Percentiles rank a stretch among this genome's conserved stretches.
Evolutionary conservation across 2,888 invertebrate genomes (phyloP).

Genomic region (Himalopsyche kuldschensis): DNA sequence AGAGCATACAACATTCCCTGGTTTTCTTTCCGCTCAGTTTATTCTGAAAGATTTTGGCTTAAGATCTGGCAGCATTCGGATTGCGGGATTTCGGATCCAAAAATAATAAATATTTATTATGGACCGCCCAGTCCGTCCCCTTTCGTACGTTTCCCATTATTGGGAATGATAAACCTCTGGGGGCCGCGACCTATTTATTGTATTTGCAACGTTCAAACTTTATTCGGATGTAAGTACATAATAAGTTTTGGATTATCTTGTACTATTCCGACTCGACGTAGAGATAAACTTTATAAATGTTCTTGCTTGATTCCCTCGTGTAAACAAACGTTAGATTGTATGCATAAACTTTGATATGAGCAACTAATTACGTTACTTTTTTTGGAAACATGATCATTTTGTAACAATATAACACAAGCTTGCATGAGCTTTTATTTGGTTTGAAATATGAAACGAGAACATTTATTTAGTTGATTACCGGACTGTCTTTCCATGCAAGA

Average conservation of each 20-base stretch:
- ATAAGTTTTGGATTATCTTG: neutral
- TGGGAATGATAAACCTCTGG: slow-evolving; percentile 16
- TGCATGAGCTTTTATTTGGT: too few relatives aligned
- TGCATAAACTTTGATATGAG: neutral
- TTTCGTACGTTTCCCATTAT: slow-evolving; percentile 15
- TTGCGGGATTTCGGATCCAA: slow-evolving; percentile 10
- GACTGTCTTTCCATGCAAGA: too few relatives aligned
- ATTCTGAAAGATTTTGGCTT: slow-evolving; percentile 19
- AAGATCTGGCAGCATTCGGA: slow-evolving; percentile 18
- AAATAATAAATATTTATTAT: slow-evolving; percentile 31
- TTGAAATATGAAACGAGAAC: too few relatives aligned
- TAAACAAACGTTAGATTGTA: neutral
- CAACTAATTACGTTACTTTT: too few relatives aligned
- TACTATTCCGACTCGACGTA: neutral
- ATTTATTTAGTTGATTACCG: too few relatives aligned
- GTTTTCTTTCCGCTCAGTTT: slow-evolving; percentile 9
- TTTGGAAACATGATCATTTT: too few relatives aligned
- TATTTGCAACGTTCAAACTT: neutral
- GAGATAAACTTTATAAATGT: neutral
- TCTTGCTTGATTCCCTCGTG: neutral
- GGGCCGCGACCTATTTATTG: slow-evolving; percentile 19
- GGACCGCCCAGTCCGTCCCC: neutral
- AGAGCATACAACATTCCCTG: neutral
- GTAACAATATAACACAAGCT: too few relatives aligned
- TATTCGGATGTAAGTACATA: neutral